These are phyloP conservation scores for Eupithecia vulgata DNA, from an alignment of 2,888 invertebrate genomes.

Conservation along the genomic window DNA sequence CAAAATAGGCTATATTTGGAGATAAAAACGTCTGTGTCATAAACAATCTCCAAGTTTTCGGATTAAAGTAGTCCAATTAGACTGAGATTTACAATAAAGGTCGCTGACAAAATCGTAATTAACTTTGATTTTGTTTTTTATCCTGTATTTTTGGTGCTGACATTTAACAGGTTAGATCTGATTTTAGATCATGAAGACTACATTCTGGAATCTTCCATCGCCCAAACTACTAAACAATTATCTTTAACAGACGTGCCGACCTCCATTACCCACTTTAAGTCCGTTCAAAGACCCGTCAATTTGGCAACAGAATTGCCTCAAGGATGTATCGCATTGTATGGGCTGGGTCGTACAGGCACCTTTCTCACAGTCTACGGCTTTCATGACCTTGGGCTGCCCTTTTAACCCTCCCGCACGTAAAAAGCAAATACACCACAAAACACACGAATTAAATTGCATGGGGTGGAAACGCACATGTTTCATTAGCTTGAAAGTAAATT, in stretches of 20 bases:
- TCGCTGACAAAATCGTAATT: constrained; percentile 2
- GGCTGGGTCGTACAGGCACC: constrained; percentile 21
- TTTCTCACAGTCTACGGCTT: constrained; percentile 39
- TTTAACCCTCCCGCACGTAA: constrained; percentile 33
- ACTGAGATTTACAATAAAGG: constrained; percentile 21
- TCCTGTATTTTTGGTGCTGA: neutral
- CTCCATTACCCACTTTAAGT: constrained; percentile 15
- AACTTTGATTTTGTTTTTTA: constrained; percentile 1
- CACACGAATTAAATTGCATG: constrained; percentile 37
- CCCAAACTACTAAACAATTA: constrained; percentile 34
- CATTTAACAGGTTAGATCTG: neutral
- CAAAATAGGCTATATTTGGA: constrained; percentile 31
- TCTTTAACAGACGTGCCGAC: neutral
- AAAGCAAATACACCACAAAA: constrained; percentile 39
- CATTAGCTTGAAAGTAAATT: constrained; percentile 58
- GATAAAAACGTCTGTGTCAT: constrained; percentile 32
- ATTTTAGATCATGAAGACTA: neutral
- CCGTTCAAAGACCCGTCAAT: constrained; percentile 29
- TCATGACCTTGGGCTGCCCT: constrained; percentile 35
- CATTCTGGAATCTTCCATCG: neutral
- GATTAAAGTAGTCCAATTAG: constrained; percentile 46
- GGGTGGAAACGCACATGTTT: constrained; percentile 48
- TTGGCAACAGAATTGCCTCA: constrained; percentile 30
- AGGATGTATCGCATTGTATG: constrained; percentile 23
- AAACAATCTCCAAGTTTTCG: constrained; percentile 46